These are phyloP conservation scores for Eptatretus atami DNA, from an alignment of 2,797 vertebrate species.

Conservation along the genomic window DNA sequence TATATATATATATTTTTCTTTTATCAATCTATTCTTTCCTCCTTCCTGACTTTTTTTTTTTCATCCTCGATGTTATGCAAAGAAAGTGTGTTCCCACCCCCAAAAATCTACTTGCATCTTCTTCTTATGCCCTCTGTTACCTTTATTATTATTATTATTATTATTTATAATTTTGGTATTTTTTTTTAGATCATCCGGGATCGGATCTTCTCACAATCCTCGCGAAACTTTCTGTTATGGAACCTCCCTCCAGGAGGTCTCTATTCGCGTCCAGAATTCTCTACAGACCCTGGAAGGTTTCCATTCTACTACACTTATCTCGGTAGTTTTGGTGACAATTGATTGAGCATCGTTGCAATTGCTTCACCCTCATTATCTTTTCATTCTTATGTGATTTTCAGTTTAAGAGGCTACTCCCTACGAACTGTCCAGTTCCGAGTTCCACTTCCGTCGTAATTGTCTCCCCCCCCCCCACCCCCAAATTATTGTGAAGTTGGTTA, in stretches of 20 bases:
- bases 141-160: too few species aligned
- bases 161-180: not conserved
- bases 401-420: not conserved
- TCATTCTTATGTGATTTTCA: not conserved
- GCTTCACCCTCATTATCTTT: not conserved
- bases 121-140: too few species aligned
- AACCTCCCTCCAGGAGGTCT: conserved; percentile 5
- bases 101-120: too few species aligned
- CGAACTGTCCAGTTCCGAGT: not conserved
- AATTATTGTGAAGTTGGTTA: too few species aligned
- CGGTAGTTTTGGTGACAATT: conserved; percentile 9
- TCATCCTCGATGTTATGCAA: too few species aligned
- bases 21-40: too few species aligned
- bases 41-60: too few species aligned
- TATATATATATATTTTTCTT: too few species aligned
- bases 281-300: not conserved
- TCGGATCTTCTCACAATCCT: not conserved
- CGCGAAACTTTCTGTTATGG: not conserved
- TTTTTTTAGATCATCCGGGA: not conserved
- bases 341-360: not conserved
- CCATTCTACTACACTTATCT: conserved; percentile 2
- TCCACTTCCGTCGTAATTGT: too few species aligned
- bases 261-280: not conserved
- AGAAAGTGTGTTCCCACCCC: too few species aligned
- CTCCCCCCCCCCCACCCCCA: too few species aligned